phyloP scores from a whole-genome alignment of 2,113 vertebrate genomes.

The Bothrops jararaca region DNA sequence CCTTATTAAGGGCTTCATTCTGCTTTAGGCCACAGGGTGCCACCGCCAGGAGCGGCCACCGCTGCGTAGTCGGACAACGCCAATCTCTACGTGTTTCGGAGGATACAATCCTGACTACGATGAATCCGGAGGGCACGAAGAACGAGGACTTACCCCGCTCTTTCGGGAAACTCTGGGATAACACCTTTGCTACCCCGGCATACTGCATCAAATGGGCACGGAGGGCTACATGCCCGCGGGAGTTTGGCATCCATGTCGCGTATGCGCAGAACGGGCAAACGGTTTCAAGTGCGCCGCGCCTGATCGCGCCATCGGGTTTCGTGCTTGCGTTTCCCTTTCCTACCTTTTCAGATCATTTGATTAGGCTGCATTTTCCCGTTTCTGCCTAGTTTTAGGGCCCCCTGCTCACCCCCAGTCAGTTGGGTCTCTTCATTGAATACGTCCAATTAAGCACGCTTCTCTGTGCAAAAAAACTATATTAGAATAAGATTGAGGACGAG shows the following conservation, averaged over 20 bases:
- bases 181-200: slow-evolving; percentile 92
- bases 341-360: too few relatives aligned
- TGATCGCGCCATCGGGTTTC: too few relatives aligned
- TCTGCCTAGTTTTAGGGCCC: too few relatives aligned
- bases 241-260: slow-evolving; percentile 98
- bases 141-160: slow-evolving; percentile 95
- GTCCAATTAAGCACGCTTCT: too few relatives aligned
- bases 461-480: not conserved
- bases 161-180: slow-evolving; percentile 97
- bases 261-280: slow-evolving; percentile 54
- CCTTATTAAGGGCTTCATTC: not conserved
- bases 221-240: slow-evolving; percentile 96
- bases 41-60: slow-evolving; percentile 92
- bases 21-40: slow-evolving; percentile 79
- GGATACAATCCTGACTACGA: slow-evolving; percentile 97
- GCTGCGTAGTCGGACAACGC: slow-evolving; percentile 92
- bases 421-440: too few relatives aligned
- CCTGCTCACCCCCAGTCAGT: too few relatives aligned
- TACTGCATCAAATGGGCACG: slow-evolving; percentile 93
- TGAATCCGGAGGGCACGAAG: slow-evolving; percentile 89
- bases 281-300: not conserved
- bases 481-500: not conserved
- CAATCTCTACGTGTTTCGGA: slow-evolving; percentile 95
- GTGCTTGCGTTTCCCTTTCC: too few relatives aligned
- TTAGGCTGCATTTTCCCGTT: too few relatives aligned